These are phyloP conservation scores for Strigamia crassipes DNA, from an alignment of 2,888 invertebrate species.

Conservation along the genomic window DNA sequence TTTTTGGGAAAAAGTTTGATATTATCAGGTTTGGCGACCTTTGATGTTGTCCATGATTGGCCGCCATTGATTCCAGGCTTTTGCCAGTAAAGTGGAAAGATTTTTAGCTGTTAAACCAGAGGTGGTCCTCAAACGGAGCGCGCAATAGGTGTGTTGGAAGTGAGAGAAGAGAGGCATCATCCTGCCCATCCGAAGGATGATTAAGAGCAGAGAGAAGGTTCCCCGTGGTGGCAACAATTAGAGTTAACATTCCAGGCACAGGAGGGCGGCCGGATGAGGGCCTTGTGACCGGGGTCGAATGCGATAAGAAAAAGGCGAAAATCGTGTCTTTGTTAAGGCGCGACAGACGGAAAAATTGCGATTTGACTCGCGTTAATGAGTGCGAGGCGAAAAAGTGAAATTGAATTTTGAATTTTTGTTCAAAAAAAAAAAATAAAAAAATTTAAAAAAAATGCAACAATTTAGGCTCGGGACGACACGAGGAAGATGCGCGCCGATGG, in stretches of 20 bases:
- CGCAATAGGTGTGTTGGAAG: background rate
- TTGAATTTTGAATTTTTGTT: background rate
- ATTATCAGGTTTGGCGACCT: too few relatives aligned
- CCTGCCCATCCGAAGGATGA: constrained; percentile 22
- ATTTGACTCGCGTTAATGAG: background rate
- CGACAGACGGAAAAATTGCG: background rate
- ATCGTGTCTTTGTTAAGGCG: background rate
- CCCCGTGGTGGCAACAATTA: constrained; percentile 20
- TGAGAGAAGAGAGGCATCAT: constrained; percentile 11
- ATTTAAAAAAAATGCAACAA: too few relatives aligned
- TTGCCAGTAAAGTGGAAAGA: background rate
- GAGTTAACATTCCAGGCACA: constrained; percentile 1
- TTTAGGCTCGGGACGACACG: background rate
- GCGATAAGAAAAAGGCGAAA: background rate
- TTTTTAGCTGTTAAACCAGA: background rate
- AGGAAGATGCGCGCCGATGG: background rate
- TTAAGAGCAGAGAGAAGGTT: constrained; percentile 17
- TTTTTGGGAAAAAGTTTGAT: too few relatives aligned
- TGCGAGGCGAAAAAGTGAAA: background rate
- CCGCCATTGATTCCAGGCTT: background rate
- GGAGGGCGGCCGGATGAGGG: constrained; percentile 22
- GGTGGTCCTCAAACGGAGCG: background rate
- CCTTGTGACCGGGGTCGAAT: constrained; percentile 11
- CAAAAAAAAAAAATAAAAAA: background rate
- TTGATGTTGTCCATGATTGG: too few relatives aligned